These are phyloP conservation scores for Metellina segmentata DNA, from an alignment of 2,888 invertebrate species.

Conservation along the genomic window DNA sequence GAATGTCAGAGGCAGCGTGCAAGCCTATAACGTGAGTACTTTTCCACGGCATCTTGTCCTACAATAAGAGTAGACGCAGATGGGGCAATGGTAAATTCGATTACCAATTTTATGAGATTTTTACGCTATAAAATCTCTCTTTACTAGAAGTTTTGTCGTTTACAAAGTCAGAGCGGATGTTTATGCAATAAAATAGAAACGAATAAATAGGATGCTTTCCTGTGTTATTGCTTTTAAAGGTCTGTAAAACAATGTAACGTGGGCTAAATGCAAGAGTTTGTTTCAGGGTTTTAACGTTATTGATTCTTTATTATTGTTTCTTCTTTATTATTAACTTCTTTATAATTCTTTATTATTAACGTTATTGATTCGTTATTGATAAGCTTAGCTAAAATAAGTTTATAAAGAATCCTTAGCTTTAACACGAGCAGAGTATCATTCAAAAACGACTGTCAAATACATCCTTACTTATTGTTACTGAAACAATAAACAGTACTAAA, in stretches of 20 bases:
- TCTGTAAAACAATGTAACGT: background rate
- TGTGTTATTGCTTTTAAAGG: background rate
- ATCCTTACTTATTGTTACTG: too few species aligned
- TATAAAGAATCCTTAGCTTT: too few species aligned
- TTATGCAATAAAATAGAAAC: background rate
- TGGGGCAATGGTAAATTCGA: background rate
- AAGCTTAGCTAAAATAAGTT: too few species aligned
- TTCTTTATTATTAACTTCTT: too few species aligned
- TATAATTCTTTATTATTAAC: background rate
- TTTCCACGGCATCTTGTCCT: background rate
- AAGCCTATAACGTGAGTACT: constrained; percentile 86
- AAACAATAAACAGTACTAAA: too few species aligned
- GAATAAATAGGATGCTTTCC: background rate
- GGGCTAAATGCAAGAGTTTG: background rate
- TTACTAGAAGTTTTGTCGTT: background rate
- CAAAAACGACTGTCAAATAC: too few species aligned
- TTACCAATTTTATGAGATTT: background rate
- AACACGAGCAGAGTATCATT: too few species aligned
- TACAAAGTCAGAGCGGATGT: background rate
- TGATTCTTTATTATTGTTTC: too few species aligned
- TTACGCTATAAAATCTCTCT: background rate
- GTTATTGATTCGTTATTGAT: too few species aligned
- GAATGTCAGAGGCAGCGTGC: constrained; percentile 89
- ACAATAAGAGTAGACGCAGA: background rate
- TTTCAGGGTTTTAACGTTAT: background rate